These are phyloP conservation scores for Epizoanthus scotinus DNA, from an alignment of 92 coral and sea anemone species.

Conservation along the genomic window DNA sequence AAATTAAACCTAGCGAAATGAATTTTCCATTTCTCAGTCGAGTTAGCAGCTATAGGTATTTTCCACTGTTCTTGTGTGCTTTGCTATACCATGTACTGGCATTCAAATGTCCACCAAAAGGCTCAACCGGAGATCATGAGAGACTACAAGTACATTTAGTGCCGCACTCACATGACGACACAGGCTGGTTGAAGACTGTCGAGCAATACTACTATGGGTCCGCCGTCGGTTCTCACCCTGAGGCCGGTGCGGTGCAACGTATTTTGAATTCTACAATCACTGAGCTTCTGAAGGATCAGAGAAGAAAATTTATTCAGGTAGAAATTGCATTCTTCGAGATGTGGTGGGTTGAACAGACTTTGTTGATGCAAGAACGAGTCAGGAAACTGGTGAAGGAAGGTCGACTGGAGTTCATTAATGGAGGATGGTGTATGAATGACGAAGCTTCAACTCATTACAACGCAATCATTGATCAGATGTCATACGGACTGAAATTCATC, in stretches of 20 bases:
- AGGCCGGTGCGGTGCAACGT: conserved; percentile 47
- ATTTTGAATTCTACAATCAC: conserved; percentile 72
- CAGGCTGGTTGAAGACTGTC: conserved; percentile 79
- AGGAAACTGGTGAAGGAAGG: conserved; percentile 61
- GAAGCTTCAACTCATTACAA: conserved; percentile 82
- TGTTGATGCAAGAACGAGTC: conserved; percentile 45
- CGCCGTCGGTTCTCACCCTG: conserved; percentile 57
- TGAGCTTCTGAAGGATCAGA: conserved; percentile 47
- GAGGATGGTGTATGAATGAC: conserved; percentile 88
- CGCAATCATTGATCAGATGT: conserved; percentile 86
- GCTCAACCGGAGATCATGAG: conserved; percentile 16
- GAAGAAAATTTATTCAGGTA: conserved; percentile 65
- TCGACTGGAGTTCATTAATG: conserved; percentile 71
- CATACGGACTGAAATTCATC: conserved; percentile 71
- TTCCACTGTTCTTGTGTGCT: not conserved
- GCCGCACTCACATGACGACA: conserved; percentile 78
- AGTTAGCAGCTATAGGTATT: not conserved
- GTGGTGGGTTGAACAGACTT: conserved; percentile 75
- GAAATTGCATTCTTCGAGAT: conserved; percentile 78
- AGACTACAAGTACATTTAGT: conserved; percentile 71
- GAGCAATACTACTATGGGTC: conserved; percentile 71
- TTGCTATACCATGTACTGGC: not conserved
- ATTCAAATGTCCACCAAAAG: not conserved
- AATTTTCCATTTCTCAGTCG: not conserved
- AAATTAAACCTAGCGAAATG: no score